Base-by-base conservation (phyloP, 2,888 invertebrate species). In the Lycaena phlaeas region DNA sequence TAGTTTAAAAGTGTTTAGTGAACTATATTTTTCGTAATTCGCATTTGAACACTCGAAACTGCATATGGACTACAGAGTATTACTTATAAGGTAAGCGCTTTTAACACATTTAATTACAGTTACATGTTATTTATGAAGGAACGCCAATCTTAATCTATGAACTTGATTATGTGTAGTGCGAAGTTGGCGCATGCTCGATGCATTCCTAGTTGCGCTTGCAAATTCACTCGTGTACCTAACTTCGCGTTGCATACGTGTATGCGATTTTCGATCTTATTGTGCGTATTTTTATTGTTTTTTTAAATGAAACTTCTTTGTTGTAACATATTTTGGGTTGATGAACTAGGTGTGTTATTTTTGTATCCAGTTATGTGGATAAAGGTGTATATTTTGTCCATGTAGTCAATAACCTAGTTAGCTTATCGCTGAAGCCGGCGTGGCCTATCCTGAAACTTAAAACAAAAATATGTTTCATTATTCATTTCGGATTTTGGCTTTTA, bases 81-180 rank as follows among this genome's bases (percentile, higher is more conserved):
- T 51, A 45, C 62, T 50, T 59, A 40, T 36, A 51, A 69, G 77
- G 82, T 82, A 49, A 79, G 79, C 55, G 50, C 46, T 50, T 51
- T 46, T 45, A 46, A 45, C 43, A 34, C 36, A 41, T 39, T 48
- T 51, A 51, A 51, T 54, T 52, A 53, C 50, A 48, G 52, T 53
- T n/a, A 53, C 52, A 49, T 44, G 41, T 50, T 59, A 60, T 59
- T 56, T 56, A 54, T 57, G 64, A 62, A 61, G 60, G 66, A 63
- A 70, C 62, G 77, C 71, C 77, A 77, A 73, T 81, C 75, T 66
- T 76, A 78, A 78, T 82, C 81, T 81, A 77, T 82, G 82, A 82
- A 81, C 81, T 82, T 81, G 81, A 76, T 78, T 76, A 71, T 56
- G 68, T 51, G 57, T 54, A 40, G 40, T 12, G 54, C 59, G 82